phyloP scores from a whole-genome alignment of 2,797 vertebrate genomes.

The Paramormyrops hopkinsi region DNA sequence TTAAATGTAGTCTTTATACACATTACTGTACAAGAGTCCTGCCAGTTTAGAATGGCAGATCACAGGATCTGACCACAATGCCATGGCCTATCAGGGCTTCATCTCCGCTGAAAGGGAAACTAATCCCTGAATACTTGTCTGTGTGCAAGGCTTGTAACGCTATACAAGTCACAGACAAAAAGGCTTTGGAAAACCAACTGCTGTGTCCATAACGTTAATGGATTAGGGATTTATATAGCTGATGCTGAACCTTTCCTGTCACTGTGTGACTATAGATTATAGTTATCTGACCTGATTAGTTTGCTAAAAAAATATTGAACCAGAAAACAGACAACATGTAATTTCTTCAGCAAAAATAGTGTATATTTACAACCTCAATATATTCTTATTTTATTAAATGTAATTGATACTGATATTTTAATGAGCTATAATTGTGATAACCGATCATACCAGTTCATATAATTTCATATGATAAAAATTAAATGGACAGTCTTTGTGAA shows the following conservation, averaged over 20 bases:
- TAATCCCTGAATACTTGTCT: constrained; percentile 15
- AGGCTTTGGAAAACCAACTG: neutral
- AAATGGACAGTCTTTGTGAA: neutral
- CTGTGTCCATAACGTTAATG: neutral
- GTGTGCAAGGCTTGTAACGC: neutral
- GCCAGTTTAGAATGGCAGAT: constrained; percentile 7
- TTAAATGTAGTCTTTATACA: neutral
- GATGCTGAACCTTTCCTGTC: neutral
- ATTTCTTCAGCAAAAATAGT: neutral
- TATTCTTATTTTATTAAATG: neutral
- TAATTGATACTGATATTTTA: neutral
- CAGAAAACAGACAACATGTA: neutral
- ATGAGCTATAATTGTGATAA: neutral
- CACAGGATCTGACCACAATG: neutral
- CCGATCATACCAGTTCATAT: neutral
- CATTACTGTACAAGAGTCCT: neutral
- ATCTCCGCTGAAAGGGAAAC: constrained; percentile 6
- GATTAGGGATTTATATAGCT: neutral
- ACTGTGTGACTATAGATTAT: neutral
- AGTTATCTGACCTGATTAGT: neutral
- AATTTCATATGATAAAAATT: neutral
- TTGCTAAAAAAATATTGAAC: neutral
- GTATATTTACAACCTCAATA: neutral
- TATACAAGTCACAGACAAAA: constrained; percentile 7
- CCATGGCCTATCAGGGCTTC: neutral